Evolutionary conservation across 2,888 invertebrate genomes (phyloP).

Genomic region (Aspidiotus destructor): DNA sequence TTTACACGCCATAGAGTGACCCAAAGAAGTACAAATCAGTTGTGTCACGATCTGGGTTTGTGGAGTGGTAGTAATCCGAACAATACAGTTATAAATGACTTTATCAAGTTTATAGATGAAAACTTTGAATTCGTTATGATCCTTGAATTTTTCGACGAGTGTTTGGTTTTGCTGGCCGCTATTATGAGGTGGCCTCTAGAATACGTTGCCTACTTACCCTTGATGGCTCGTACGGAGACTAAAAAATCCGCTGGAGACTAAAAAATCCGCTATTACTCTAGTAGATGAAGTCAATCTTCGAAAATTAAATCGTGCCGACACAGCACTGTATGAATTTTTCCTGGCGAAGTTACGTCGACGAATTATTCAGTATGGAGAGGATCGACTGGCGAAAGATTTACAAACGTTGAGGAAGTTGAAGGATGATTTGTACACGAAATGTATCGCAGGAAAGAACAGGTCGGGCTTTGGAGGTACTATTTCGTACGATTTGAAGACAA

Average conservation of each 20-base stretch:
- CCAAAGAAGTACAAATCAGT: constrained; percentile 37
- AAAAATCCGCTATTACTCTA: neutral
- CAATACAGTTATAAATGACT: constrained; percentile 32
- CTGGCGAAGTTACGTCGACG: constrained; percentile 4
- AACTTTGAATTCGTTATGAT: constrained; percentile 39
- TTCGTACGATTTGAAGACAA: constrained; percentile 6
- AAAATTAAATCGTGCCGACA: constrained; percentile 11
- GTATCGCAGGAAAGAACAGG: neutral
- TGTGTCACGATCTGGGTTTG: constrained; percentile 38
- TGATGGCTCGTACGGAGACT: neutral
- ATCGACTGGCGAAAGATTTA: neutral
- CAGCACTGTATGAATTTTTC: constrained; percentile 8
- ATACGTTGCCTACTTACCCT: constrained; percentile 33
- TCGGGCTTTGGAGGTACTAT: neutral
- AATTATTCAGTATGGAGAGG: neutral
- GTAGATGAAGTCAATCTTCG: constrained; percentile 2
- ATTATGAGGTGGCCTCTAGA: constrained; percentile 38
- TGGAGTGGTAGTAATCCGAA: constrained; percentile 29
- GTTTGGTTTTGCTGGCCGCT: constrained; percentile 37
- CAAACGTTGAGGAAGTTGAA: neutral
- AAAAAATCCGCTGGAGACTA: neutral
- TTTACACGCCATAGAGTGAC: neutral
- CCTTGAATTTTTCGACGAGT: constrained; percentile 38
- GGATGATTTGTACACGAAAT: neutral
- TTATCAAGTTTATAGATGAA: constrained; percentile 36